A percentile compares a stretch with the other conserved stretches of the same genome.
phyloP scores from a whole-genome alignment of 2,888 invertebrate genomes.

The Eupithecia subfuscata region DNA sequence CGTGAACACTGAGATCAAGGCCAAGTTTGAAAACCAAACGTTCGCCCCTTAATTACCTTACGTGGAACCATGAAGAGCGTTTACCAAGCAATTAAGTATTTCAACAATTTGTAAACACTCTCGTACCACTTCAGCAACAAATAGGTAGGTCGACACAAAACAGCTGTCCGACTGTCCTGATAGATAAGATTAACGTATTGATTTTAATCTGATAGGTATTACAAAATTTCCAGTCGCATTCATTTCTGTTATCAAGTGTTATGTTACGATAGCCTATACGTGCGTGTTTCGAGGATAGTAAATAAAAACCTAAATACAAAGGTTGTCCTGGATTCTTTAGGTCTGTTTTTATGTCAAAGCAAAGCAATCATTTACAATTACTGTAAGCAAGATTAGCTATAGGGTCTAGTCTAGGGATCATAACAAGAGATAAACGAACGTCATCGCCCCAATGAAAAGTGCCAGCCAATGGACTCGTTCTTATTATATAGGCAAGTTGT shows the following conservation, averaged over 20 bases:
- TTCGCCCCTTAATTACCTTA: neutral
- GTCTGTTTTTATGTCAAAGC: neutral
- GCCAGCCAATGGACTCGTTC: no score
- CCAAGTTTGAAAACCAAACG: no score
- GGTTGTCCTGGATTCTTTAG: neutral
- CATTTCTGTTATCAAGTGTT: conserved; percentile 11
- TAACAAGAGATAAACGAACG: neutral
- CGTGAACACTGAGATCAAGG: no score
- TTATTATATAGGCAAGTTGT: no score
- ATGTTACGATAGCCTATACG: neutral
- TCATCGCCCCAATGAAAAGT: neutral
- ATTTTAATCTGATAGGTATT: conserved; percentile 17
- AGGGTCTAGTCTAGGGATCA: neutral
- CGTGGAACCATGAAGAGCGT: conserved; percentile 6
- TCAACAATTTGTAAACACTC: conserved; percentile 35
- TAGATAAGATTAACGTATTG: conserved; percentile 35
- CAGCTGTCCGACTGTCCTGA: conserved; percentile 23
- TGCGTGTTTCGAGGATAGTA: neutral
- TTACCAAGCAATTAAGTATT: conserved; percentile 23
- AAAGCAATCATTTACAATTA: neutral
- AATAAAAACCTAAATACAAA: neutral
- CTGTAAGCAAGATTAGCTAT: neutral
- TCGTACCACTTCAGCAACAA: conserved; percentile 24
- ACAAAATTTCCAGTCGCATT: conserved; percentile 22
- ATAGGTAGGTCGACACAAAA: conserved; percentile 17